Evolutionary conservation across 1,140 invertebrate genomes (phyloP), one percentile per base, ranked within the genome.

Genomic region (Dendroctonus valens): DNA sequence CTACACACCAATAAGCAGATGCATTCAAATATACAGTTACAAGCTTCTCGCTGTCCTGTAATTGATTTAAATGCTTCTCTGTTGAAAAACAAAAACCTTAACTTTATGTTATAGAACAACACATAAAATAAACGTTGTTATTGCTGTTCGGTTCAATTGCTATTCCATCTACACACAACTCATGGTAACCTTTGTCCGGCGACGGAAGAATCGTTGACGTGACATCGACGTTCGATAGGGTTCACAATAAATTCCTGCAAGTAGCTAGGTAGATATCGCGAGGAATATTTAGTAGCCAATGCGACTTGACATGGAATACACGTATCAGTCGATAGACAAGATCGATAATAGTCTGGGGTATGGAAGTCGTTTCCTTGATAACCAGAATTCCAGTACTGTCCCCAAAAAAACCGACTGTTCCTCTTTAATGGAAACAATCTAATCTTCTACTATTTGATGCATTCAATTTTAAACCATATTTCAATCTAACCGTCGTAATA

Each of bases 241-340:
- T 50, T 60, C 48, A 60, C 59, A 62, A 66, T 53, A 60, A 66
- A 66, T 66, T 66, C 65, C 41, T 59, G 63, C 48, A 59, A 59
- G 63, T 59, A 59, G 14, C 48, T 5, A 26, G 8, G 26, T 52
- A 26, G 26, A 26, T 26, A 39, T 38, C 46, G 42, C 26, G 44
- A 12, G 39, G 65, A 66, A 66, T 66, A 66, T 66, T 66, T 66
- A 66, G 58, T 60, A 66, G 65, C 58, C 55, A 66, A 41, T 60
- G 11, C 40, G 41, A 37, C 51, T 66, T 48, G 53, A 59, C 55
- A 66, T 66, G 65, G 40, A 40, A 54, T 49, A 66, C 65, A 60
- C 65, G 65, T 66, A 59, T 66, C 68, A 62, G 68, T 59, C 60
- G 67, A 61, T 59, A 63, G 61, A 12, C 37, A 15, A 49, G 37